Conservation (phyloP, 2,113 vertebrate genomes). For the Mus pahari region DNA sequence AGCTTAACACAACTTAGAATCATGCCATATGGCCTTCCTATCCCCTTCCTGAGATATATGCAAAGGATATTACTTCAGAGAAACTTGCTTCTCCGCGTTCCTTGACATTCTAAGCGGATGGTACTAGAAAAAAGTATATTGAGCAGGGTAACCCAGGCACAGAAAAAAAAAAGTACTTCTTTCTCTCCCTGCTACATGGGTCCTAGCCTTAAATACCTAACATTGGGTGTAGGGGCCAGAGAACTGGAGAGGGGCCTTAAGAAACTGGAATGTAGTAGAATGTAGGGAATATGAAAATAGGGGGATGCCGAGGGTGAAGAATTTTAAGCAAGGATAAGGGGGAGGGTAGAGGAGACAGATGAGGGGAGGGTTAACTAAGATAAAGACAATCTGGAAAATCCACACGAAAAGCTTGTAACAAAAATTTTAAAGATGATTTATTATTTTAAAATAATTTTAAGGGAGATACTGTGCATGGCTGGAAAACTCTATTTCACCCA, state of each 20-base stretch:
- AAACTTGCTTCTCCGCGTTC: not conserved
- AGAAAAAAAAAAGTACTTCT: not conserved
- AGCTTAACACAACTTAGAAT: not conserved
- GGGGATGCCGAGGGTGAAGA: not conserved
- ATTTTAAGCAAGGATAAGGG: not conserved
- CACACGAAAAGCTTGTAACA: not conserved
- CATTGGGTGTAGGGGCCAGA: not conserved
- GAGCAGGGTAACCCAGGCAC: not conserved
- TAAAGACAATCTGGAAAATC: not conserved
- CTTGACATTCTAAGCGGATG: not conserved
- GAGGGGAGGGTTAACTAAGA: too few species aligned
- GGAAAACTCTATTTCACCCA: not conserved
- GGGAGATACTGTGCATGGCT: not conserved
- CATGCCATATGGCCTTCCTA: not conserved
- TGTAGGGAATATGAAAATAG: not conserved
- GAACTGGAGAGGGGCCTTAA: not conserved
- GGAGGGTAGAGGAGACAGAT: not conserved
- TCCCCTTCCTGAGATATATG: too few species aligned
- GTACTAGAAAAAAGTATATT: not conserved
- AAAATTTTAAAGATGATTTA: not conserved
- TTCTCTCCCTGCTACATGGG: not conserved
- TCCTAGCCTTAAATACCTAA: not conserved
- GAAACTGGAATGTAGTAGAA: not conserved
- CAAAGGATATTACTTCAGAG: not conserved
- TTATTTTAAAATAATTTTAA: not conserved